phyloP scores from a whole-genome alignment of 2,797 vertebrate species.

The Poeciliopsis turneri region DNA sequence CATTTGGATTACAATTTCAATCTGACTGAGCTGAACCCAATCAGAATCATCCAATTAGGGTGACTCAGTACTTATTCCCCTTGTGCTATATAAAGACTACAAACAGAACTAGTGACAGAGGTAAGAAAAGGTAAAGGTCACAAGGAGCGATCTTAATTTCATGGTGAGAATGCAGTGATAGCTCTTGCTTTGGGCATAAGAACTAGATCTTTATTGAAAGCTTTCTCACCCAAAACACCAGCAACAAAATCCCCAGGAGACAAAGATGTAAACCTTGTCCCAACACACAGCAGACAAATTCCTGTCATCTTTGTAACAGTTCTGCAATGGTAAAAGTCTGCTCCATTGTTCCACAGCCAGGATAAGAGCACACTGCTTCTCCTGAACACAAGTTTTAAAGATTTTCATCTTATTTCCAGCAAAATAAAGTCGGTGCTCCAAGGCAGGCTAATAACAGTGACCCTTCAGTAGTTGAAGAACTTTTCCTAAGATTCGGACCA shows the following conservation, averaged over 20 bases:
- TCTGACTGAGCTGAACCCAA: background rate
- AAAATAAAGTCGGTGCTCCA: background rate
- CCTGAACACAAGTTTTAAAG: background rate
- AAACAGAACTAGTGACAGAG: background rate
- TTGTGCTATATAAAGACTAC: background rate
- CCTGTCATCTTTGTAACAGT: background rate
- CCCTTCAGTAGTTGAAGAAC: background rate
- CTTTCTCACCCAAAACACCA: background rate
- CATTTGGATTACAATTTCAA: background rate
- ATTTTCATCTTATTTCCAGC: background rate
- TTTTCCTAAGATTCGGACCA: background rate
- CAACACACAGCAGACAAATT: background rate
- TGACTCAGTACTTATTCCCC: background rate
- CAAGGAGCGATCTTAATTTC: background rate
- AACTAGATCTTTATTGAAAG: background rate
- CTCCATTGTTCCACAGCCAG: background rate
- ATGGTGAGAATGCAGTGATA: background rate
- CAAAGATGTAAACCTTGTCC: background rate
- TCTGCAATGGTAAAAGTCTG: background rate
- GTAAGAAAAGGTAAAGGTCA: background rate
- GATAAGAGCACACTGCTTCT: background rate
- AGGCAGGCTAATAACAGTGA: background rate
- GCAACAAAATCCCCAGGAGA: background rate
- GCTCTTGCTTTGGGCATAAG: background rate
- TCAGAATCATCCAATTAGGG: background rate